phyloP scores from a whole-genome alignment of 2,888 invertebrate genomes.

The Euplexia lucipara region DNA sequence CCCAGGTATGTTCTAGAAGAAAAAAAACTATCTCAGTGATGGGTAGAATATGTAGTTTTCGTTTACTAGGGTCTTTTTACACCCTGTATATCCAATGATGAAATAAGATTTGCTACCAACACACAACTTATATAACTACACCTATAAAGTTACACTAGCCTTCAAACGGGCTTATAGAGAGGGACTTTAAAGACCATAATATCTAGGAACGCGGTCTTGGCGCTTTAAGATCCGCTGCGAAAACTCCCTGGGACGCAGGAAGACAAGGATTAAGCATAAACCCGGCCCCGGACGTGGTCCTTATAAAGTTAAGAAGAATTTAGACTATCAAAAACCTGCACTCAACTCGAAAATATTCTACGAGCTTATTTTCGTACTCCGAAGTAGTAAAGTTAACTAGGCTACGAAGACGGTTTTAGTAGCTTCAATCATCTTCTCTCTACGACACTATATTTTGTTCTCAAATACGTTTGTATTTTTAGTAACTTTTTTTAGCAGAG shows the following conservation, averaged over 20 bases:
- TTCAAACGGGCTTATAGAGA: constrained; percentile 20
- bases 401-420: constrained; percentile 4
- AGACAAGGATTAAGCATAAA: constrained; percentile 56
- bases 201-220: constrained; percentile 24
- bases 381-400: constrained; percentile 27
- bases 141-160: constrained; percentile 17
- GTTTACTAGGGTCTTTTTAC: no score
- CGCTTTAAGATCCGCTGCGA: constrained; percentile 43
- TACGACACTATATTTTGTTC: constrained; percentile 18
- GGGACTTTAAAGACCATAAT: constrained; percentile 29
- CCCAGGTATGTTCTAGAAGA: no score
- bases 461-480: constrained; percentile 45
- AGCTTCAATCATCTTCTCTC: not conserved
- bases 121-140: not conserved
- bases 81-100: no score
- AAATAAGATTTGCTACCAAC: not conserved
- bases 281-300: constrained; percentile 34
- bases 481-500: constrained; percentile 10
- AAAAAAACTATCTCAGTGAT: no score
- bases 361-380: constrained; percentile 18
- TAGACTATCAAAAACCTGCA: constrained; percentile 44
- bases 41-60: no score
- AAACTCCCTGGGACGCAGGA: constrained; percentile 34
- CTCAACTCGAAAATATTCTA: constrained; percentile 39
- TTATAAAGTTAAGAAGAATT: constrained; percentile 48